Percentiles rank a stretch among this genome's conserved stretches.
Conservation (phyloP, 2,888 invertebrate species). For the Hypolimnas misippus region DNA sequence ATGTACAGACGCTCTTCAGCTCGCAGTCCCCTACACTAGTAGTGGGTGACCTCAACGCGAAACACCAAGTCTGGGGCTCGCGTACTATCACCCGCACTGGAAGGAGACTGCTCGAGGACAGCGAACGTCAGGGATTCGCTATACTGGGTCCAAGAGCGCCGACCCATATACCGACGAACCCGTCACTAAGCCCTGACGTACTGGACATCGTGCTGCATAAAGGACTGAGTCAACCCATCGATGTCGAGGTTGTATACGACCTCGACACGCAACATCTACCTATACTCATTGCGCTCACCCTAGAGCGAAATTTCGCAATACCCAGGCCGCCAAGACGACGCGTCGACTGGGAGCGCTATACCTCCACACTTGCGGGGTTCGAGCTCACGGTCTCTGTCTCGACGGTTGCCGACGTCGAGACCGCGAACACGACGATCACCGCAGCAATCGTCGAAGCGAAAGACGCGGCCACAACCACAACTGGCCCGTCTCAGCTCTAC, state of each 20-base stretch:
- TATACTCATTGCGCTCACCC: not conserved
- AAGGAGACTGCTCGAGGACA: not conserved
- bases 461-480: too few species aligned
- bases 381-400: not conserved
- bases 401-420: not conserved
- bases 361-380: not conserved
- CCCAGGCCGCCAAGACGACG: not conserved
- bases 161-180: not conserved
- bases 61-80: not conserved
- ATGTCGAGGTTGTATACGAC: not conserved
- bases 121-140: not conserved
- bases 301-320: not conserved
- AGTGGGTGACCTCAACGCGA: not conserved
- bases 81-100: not conserved
- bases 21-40: not conserved
- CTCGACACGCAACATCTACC: not conserved
- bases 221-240: not conserved
- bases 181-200: not conserved
- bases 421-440: too few species aligned
- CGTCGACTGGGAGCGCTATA: not conserved
- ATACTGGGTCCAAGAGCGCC: not conserved
- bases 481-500: too few species aligned
- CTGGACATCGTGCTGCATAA: not conserved
- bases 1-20: not conserved
- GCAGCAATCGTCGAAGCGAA: too few species aligned